phyloP scores from a whole-genome alignment of 2,113 vertebrate genomes.

The Marmota flaviventris region DNA sequence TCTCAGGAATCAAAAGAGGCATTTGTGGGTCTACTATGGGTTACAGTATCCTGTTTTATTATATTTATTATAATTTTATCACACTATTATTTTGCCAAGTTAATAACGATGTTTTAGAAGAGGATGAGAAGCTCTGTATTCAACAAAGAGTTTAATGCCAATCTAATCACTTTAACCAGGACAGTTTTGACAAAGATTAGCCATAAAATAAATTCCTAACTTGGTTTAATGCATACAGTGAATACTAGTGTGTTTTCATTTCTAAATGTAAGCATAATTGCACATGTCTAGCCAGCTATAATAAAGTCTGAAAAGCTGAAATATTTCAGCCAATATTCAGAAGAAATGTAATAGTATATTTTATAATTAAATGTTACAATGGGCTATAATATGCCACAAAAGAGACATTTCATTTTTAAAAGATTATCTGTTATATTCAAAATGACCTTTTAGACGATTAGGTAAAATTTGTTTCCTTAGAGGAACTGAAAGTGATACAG shows the following conservation, averaged over 20 bases:
- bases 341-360: constrained; percentile 64
- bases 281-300: constrained; percentile 61
- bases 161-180: constrained; percentile 31
- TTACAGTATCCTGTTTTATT: constrained; percentile 66
- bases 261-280: constrained; percentile 70
- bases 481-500: constrained; percentile 65
- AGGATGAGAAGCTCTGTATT: constrained; percentile 23
- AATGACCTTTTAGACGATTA: constrained; percentile 56
- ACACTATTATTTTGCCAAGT: constrained; percentile 41
- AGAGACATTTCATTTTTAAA: constrained; percentile 69
- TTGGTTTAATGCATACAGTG: constrained; percentile 44
- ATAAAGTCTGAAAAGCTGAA: constrained; percentile 71
- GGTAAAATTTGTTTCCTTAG: constrained; percentile 68
- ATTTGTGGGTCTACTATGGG: constrained; percentile 2
- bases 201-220: constrained; percentile 39
- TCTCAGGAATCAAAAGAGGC: constrained; percentile 21
- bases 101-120: constrained; percentile 48
- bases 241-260: constrained; percentile 55
- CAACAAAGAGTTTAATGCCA: constrained; percentile 39
- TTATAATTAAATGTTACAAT: constrained; percentile 68
- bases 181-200: constrained; percentile 51
- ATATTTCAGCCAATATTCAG: constrained; percentile 65
- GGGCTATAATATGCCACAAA: constrained; percentile 62
- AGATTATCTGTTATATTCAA: constrained; percentile 65
- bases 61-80: background rate